Evolutionary conservation across 1,140 invertebrate species (phyloP).

Genomic region (Ceratina calcarata): DNA sequence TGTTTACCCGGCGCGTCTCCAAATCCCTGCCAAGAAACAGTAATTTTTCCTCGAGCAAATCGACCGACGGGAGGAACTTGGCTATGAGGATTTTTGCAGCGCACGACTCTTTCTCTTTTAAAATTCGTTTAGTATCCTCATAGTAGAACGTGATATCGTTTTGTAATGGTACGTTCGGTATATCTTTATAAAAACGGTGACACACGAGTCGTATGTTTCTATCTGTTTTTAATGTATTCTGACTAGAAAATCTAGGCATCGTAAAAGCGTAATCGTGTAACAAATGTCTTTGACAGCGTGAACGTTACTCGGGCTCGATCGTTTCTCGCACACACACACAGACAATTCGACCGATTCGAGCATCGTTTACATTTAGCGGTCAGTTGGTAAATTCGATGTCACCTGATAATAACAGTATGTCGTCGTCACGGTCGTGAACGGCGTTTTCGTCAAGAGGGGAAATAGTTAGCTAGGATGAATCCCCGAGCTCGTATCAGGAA

Average conservation of each 20-base stretch:
- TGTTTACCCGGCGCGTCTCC: background rate
- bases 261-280: background rate
- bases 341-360: background rate
- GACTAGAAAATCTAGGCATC: too few relatives aligned
- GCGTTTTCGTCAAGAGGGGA: background rate
- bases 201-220: too few relatives aligned
- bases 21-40: background rate
- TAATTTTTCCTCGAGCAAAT: background rate
- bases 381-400: slow-evolving; percentile 43
- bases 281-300: background rate
- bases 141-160: too few relatives aligned
- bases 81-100: background rate
- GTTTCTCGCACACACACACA: background rate
- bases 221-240: background rate
- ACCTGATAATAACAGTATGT: slow-evolving; percentile 16
- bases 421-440: background rate
- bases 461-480: slow-evolving; percentile 19
- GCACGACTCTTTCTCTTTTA: too few relatives aligned
- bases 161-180: too few relatives aligned
- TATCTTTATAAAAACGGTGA: too few relatives aligned
- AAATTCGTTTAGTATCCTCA: too few relatives aligned
- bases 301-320: background rate
- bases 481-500: background rate
- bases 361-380: slow-evolving; percentile 32
- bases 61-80: background rate